These are phyloP conservation scores for Magallana ariakensis DNA, from an alignment of 1,140 invertebrate genomes.

Conservation along the genomic window DNA sequence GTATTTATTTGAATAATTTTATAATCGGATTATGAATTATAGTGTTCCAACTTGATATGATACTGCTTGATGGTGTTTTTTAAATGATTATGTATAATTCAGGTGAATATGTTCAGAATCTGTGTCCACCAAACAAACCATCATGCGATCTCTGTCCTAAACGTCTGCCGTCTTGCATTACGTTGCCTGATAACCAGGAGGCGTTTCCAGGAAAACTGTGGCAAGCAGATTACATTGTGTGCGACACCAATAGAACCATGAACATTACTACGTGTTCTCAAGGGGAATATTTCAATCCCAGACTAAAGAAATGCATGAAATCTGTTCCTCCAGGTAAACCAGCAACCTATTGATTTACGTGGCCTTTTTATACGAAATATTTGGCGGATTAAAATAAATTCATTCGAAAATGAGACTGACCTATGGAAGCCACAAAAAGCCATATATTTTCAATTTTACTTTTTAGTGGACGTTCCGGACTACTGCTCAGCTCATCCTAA, in stretches of 20 bases:
- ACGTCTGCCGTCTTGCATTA: slow-evolving; percentile 58
- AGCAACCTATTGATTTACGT: too few species aligned
- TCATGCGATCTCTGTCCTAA: slow-evolving; percentile 55
- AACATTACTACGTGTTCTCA: slow-evolving; percentile 47
- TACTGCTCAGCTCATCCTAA: slow-evolving; percentile 38
- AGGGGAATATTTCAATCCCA: slow-evolving; percentile 54
- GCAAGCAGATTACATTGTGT: slow-evolving; percentile 54
- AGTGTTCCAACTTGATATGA: too few species aligned
- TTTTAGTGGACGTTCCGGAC: slow-evolving; percentile 49
- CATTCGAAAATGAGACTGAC: too few species aligned
- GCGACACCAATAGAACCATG: slow-evolving; percentile 57
- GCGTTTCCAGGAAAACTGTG: slow-evolving; percentile 51
- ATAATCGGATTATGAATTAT: too few species aligned
- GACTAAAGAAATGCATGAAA: slow-evolving; percentile 46
- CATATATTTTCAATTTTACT: neutral
- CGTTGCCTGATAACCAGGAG: slow-evolving; percentile 54
- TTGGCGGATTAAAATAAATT: too few species aligned
- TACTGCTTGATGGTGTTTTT: too few species aligned
- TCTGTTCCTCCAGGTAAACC: too few species aligned
- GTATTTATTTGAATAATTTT: too few species aligned
- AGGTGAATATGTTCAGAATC: slow-evolving; percentile 64
- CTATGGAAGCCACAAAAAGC: too few species aligned
- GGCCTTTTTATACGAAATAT: too few species aligned
- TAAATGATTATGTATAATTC: neutral
- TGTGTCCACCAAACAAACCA: slow-evolving; percentile 47